Evolutionary conservation across 1,140 invertebrate genomes (phyloP).

Genomic region (Musca vetustissima): DNA sequence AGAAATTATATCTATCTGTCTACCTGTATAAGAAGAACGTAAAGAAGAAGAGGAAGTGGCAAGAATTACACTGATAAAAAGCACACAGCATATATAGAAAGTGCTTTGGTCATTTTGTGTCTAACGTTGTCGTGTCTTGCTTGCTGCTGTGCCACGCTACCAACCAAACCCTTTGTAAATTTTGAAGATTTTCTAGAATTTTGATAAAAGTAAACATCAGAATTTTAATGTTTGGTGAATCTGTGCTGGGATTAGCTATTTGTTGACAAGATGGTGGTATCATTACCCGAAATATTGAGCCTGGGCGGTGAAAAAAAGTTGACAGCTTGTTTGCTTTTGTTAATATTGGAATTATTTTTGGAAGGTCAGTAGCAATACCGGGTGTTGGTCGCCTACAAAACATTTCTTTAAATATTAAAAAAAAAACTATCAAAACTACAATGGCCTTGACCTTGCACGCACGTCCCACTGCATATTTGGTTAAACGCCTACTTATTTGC

Average conservation of each 20-base stretch:
- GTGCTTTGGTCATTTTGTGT: constrained; percentile 3
- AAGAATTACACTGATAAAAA: constrained; percentile 14
- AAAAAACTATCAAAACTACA: background rate
- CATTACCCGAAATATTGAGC: constrained; percentile 46
- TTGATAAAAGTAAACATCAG: background rate
- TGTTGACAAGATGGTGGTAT: constrained; percentile 39
- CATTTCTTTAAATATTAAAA: no score
- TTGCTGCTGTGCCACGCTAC: constrained; percentile 18
- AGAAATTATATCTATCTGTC: background rate
- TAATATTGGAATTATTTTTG: constrained; percentile 50
- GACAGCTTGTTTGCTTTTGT: constrained; percentile 45
- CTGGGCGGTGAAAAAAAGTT: constrained; percentile 47
- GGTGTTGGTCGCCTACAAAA: no score
- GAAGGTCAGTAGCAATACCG: constrained; percentile 38
- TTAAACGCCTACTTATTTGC: constrained; percentile 11
- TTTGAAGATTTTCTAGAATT: background rate
- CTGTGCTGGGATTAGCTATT: background rate
- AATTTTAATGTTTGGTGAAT: constrained; percentile 7
- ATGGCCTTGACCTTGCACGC: constrained; percentile 20
- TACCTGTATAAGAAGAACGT: background rate
- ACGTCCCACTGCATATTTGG: constrained; percentile 4
- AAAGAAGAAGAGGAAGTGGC: background rate
- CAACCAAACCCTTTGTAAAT: background rate
- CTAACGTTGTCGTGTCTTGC: no score
- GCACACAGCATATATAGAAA: constrained; percentile 1